phyloP scores from a whole-genome alignment of 2,797 vertebrate species.

The Chelon auratus region DNA sequence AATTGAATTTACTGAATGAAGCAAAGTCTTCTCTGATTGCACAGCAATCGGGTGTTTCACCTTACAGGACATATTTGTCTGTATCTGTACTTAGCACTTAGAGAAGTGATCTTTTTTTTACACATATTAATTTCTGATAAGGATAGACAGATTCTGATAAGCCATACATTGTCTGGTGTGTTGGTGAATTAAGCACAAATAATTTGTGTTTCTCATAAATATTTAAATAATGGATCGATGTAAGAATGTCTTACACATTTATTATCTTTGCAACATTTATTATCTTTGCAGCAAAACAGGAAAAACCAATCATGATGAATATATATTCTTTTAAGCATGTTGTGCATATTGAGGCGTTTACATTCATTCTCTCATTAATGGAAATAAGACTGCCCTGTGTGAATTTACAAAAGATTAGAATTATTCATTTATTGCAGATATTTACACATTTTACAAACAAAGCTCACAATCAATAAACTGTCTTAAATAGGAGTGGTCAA shows the following conservation, averaged over 20 bases:
- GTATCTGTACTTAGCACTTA: too few species aligned
- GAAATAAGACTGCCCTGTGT: neutral
- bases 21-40: too few species aligned
- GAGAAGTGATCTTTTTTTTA: too few species aligned
- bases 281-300: too few species aligned
- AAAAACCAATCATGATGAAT: neutral
- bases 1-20: too few species aligned
- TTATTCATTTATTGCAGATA: constrained; percentile 52
- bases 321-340: neutral
- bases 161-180: too few species aligned
- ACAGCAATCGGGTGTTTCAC: too few species aligned
- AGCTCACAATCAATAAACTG: constrained; percentile 11
- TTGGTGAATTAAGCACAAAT: neutral
- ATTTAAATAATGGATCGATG: neutral
- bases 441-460: constrained; percentile 53
- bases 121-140: too few species aligned
- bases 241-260: too few species aligned
- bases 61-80: too few species aligned
- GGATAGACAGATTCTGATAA: too few species aligned
- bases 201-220: neutral
- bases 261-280: too few species aligned
- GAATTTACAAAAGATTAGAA: constrained; percentile 17
- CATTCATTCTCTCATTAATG: neutral
- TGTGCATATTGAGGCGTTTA: neutral
- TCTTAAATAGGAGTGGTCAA: neutral